These are phyloP conservation scores for Tragelaphus scriptus DNA, from an alignment of 2,113 vertebrate species.

Conservation along the genomic window DNA sequence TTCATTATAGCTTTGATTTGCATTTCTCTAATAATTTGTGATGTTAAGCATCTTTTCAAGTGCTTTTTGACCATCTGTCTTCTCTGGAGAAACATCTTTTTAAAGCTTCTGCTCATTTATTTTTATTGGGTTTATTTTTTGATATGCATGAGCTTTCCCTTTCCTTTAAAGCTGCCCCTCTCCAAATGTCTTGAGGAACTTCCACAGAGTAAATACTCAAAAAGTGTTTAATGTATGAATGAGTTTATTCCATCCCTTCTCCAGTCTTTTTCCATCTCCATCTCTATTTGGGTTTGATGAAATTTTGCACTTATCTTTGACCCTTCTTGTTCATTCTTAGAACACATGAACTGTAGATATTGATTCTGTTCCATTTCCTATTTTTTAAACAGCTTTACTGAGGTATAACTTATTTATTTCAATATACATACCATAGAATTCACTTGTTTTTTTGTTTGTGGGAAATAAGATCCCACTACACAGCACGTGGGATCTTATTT, in stretches of 20 bases:
- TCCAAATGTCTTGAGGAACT: not conserved
- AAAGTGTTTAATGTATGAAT: not conserved
- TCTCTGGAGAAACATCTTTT: not conserved
- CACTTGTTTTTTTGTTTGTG: not conserved
- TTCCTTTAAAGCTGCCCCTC: not conserved
- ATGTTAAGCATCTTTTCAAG: not conserved
- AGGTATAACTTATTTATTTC: not conserved
- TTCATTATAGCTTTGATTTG: not conserved
- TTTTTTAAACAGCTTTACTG: not conserved
- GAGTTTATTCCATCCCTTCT: not conserved
- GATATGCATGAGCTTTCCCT: not conserved
- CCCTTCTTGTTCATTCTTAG: not conserved
- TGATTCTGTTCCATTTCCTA: not conserved
- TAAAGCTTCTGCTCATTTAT: not conserved
- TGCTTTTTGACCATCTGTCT: not conserved
- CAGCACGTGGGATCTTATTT: not conserved
- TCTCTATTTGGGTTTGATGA: not conserved
- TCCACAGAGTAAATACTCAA: not conserved
- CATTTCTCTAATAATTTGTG: not conserved
- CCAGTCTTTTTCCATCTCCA: not conserved
- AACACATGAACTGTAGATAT: not conserved
- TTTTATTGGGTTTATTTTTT: not conserved
- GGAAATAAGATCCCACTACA: not conserved
- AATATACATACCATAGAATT: not conserved
- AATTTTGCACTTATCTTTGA: not conserved